These are phyloP conservation scores for Shargacucullia verbasci DNA, from an alignment of 2,888 invertebrate species.

Conservation along the genomic window DNA sequence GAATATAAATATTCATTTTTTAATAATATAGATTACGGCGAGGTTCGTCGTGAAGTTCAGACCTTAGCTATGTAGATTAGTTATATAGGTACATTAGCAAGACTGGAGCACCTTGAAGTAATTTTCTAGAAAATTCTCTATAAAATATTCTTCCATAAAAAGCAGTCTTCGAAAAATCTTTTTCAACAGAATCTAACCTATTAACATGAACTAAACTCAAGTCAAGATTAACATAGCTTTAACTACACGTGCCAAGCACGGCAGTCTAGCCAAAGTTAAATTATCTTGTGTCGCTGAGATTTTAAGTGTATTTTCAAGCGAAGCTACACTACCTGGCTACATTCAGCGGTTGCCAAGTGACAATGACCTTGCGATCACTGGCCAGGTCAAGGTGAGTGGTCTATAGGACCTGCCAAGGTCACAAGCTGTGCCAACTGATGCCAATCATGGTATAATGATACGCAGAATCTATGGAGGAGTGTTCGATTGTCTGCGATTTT, in stretches of 20 bases:
- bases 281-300: conserved; percentile 24
- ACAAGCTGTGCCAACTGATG: conserved; percentile 58
- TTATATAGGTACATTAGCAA: neutral
- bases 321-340: conserved; percentile 29
- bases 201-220: conserved; percentile 50
- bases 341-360: conserved; percentile 59
- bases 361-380: conserved; percentile 69
- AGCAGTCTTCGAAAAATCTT: conserved; percentile 39
- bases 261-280: conserved; percentile 44
- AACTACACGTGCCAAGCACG: conserved; percentile 29
- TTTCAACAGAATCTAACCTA: conserved; percentile 43
- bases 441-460: conserved; percentile 52
- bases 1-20: no score
- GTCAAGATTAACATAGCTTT: conserved; percentile 47
- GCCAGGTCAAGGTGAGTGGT: conserved; percentile 72
- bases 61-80: no score
- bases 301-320: conserved; percentile 28
- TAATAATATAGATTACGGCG: no score
- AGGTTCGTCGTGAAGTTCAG: no score
- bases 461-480: conserved; percentile 30
- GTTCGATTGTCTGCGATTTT: conserved; percentile 23
- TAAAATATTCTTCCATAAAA: conserved; percentile 24
- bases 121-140: conserved; percentile 24
- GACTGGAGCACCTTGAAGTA: neutral
- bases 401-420: conserved; percentile 68